Percentiles rank a stretch among this genome's conserved stretches.
These are phyloP conservation scores for Sylvia borin DNA, from an alignment of 2,797 vertebrate species.

Conservation along the genomic window DNA sequence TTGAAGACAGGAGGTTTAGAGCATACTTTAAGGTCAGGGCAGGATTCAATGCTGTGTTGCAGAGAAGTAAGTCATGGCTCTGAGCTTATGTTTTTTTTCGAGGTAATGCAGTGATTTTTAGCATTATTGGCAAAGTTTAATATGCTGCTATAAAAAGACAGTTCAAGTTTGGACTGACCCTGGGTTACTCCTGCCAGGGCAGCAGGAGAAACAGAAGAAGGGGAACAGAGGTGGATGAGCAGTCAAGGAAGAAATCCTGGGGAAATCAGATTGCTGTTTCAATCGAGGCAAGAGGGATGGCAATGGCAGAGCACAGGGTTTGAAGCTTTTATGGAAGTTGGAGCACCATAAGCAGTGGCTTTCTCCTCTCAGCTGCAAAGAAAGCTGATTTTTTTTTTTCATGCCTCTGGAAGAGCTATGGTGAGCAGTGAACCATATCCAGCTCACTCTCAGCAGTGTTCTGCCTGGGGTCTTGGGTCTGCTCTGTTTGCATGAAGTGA, in stretches of 20 bases:
- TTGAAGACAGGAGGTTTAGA: neutral
- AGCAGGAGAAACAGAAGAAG: neutral
- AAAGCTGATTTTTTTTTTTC: neutral
- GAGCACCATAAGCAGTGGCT: neutral
- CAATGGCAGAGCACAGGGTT: neutral
- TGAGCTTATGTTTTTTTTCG: neutral
- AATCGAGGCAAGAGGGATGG: neutral
- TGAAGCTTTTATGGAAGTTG: neutral
- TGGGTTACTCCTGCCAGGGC: neutral
- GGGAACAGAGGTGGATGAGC: neutral
- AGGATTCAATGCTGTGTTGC: neutral
- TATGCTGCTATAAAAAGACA: neutral
- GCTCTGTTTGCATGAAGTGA: neutral
- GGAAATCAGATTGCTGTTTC: neutral
- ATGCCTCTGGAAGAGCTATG: neutral
- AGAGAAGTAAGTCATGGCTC: neutral
- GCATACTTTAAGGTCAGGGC: neutral
- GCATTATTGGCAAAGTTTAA: neutral
- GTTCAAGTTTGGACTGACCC: neutral
- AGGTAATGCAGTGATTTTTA: neutral
- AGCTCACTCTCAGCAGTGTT: neutral
- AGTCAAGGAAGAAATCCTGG: neutral
- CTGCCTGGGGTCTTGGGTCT: neutral
- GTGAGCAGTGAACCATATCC: neutral
- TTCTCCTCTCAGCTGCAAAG: neutral